These are phyloP conservation scores for Chaetophractus vellerosus DNA, from an alignment of 2,797 vertebrate species.

Conservation along the genomic window DNA sequence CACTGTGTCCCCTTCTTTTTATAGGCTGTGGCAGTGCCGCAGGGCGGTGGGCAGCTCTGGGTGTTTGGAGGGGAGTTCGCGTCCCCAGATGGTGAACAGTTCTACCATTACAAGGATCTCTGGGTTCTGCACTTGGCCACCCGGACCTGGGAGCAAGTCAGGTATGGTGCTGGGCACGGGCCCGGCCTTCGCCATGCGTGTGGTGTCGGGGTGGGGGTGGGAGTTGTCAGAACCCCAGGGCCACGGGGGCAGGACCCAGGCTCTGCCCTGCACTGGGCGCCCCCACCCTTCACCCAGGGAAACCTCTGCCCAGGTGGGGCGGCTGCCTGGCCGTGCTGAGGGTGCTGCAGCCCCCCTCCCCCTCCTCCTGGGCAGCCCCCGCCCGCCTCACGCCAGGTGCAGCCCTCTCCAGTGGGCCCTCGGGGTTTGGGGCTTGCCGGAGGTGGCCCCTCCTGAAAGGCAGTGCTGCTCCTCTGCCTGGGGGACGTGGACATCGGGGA, in stretches of 20 bases:
- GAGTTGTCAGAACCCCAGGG: too few relatives aligned
- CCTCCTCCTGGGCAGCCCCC: fast-evolving
- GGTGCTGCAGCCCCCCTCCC: fast-evolving
- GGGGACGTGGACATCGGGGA: not conserved
- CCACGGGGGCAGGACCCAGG: not conserved
- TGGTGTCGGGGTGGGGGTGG: not conserved
- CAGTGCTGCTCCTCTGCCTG: not conserved
- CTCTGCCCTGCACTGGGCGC: too few relatives aligned
- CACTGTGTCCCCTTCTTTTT: not conserved
- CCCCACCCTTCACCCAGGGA: not conserved
- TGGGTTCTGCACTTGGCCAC: slow-evolving; percentile 97
- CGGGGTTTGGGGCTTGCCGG: not conserved
- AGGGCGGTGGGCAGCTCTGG: slow-evolving; percentile 97
- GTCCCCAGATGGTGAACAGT: slow-evolving; percentile 96
- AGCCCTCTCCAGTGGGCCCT: not conserved
- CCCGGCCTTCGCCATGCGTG: fast-evolving
- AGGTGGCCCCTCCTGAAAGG: not conserved
- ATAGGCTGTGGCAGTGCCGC: slow-evolving; percentile 95
- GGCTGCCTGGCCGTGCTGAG: not conserved
- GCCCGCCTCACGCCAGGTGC: fast-evolving
- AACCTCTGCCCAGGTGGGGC: not conserved
- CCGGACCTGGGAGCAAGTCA: slow-evolving; percentile 97
- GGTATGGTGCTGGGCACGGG: slow-evolving; percentile 88
- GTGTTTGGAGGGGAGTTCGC: slow-evolving; percentile 98
- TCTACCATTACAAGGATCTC: slow-evolving; percentile 99